Base-by-base conservation (phyloP, 2,113 vertebrate genomes). In the Eclectus roratus region DNA sequence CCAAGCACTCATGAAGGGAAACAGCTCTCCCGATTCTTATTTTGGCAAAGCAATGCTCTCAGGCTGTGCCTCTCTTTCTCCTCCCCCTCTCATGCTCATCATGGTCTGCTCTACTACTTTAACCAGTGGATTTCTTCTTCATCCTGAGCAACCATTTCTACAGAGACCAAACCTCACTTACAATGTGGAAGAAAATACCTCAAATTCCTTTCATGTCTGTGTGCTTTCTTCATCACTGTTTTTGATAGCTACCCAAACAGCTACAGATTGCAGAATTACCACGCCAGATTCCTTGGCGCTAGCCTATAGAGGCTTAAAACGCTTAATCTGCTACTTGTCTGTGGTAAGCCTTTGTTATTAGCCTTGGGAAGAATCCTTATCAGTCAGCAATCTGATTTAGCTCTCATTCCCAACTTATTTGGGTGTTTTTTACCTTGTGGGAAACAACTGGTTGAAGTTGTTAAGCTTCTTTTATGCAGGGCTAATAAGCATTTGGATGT, bases 281-380 rank as follows among this genome's bases (percentile, higher is more conserved):
- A 31, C 0, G 0, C 60, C 85, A 88, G 80, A 88, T 94, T 96
- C 72, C 79, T 92, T 68, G 72, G 82, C 1, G 0, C 50, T 78
- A 39, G 50, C 85, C 19, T 4, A 83, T 16, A 88, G 68, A 86
- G 82, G 65, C 69, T 96, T 91, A 83, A 95, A 91, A 84, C 15
- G 65, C 27, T 92, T 94, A 95, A 96, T 94, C 93, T 3, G 0
- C 6, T 84, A 43, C 55, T 96, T 96, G 88, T 81, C 94, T 78
- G 60, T 4, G 8, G 76, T 90, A 93, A 93, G 7, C 77, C 83
- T 94, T 81, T 92, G 85, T 94, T 93, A 94, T 96, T 94, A 94
- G 72, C 90, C 65, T 91, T 88, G 79, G 80, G 80, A 94, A 91
- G 85, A 69, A 92, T 90, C 82, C 82, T 96, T 94, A 95, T 90